A percentile compares a stretch with the other conserved stretches of the same genome.
Conservation (phyloP, 2,113 vertebrate species). For the human region GRCh38 chr3:133077001-133077500, state of each 20-base stretch:
- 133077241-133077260: slow-evolving; percentile 83
- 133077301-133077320: neutral
- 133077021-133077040: neutral
- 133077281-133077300: slow-evolving; percentile 82
- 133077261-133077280: slow-evolving; percentile 82
- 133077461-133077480: neutral
- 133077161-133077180: neutral
- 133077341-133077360: neutral
- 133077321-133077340: neutral
- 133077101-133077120: neutral
- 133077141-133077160: neutral
- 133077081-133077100: neutral
- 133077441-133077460: neutral
- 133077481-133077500: neutral
- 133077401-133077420: neutral
- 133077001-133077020: neutral
- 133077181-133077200: neutral
- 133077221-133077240: neutral
- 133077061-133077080: neutral
- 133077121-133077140: neutral
- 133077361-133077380: slow-evolving; percentile 22
- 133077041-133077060: neutral
- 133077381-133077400: neutral
- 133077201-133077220: slow-evolving; percentile 64
- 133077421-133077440: neutral